Evolutionary conservation across 2,888 invertebrate species (phyloP), one percentile per base, ranked within the genome.

Genomic region (Lithophane socia): DNA sequence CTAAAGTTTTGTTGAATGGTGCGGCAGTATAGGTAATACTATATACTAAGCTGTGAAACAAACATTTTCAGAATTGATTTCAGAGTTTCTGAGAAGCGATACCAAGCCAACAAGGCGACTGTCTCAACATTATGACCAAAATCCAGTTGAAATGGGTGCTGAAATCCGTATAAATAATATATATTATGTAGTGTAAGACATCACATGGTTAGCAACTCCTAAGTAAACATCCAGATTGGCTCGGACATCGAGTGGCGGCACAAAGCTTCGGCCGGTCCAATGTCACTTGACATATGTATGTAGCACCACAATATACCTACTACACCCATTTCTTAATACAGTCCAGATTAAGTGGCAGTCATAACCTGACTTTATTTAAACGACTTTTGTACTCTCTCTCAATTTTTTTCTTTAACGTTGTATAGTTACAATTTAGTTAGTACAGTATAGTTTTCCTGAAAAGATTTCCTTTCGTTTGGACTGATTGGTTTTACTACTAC

Each of bases 191-290:
- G 44, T 68, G 37, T n/a, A 70, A 75, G 61, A 44, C n/a, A 44
- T 69, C 61, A 82, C 60, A 66, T 73, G 83, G 68, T 69, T 83
- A 60, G 65, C 3, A 69, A 77, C 52, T 61, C 83, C 73, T 83
- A 77, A 82, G 37, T 82, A 77, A 82, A 73, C 65, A 61, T 54
- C 49, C 24, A 82, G 78, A 77, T 79, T 77, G 77, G 68, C 73
- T 73, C 66, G 66, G 60, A 73, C 63, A 70, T 44, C 44, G 73
- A 68, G 76, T 71, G 84, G 67, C 52, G 54, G 60, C 37, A 71
- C 70, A 61, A 70, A 75, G 66, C 72, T 52, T n/a, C 21, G 52
- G 60, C 12, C 68, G 63, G 24, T 54, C 66, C 47, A 65, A 73
- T 76, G 66, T 49, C 74, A 73, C 72, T 77, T 70, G 47, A 69